A percentile compares a stretch with the other conserved stretches of the same genome.
These are phyloP conservation scores for Takifugu ocellatus DNA, from an alignment of 2,797 vertebrate genomes.

Conservation along the genomic window DNA sequence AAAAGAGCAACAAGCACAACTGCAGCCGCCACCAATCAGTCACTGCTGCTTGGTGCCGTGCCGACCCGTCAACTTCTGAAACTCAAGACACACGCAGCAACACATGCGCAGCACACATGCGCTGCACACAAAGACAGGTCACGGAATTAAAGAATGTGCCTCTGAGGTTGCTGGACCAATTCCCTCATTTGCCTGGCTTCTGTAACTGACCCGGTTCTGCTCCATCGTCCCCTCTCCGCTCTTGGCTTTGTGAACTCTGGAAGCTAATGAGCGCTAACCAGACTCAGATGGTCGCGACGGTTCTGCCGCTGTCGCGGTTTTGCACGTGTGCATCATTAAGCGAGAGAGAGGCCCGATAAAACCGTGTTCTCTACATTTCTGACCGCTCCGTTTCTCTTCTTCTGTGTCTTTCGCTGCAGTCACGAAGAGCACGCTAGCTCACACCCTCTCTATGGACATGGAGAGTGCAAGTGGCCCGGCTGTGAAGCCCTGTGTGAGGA, in stretches of 20 bases:
- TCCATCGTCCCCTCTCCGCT: constrained; percentile 56
- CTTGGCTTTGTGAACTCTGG: constrained; percentile 58
- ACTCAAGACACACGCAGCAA: constrained; percentile 61
- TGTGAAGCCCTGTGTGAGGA: constrained; percentile 99
- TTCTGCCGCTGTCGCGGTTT: constrained; percentile 35
- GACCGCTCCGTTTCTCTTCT: constrained; percentile 2
- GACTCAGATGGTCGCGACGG: constrained; percentile 58
- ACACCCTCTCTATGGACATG: constrained; percentile 95
- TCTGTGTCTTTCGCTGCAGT: constrained; percentile 36
- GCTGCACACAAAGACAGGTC: constrained; percentile 23
- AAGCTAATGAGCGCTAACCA: constrained; percentile 67
- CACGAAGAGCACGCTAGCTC: constrained; percentile 90
- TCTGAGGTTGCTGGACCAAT: constrained; percentile 67
- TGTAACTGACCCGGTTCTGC: constrained; percentile 70
- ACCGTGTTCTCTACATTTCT: constrained; percentile 3
- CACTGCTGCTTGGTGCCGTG: constrained; percentile 66
- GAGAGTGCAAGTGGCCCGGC: constrained; percentile 98
- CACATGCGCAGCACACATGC: constrained; percentile 35
- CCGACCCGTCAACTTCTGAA: constrained; percentile 64
- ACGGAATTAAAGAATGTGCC: constrained; percentile 54
- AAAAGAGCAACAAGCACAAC: constrained; percentile 72
- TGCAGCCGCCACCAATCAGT: constrained; percentile 70
- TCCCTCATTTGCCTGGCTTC: constrained; percentile 67
- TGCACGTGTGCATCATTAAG: constrained; percentile 28
- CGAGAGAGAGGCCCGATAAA: constrained; percentile 17